phyloP scores from a whole-genome alignment of 2,113 vertebrate species.

The Rhineura floridana region DNA sequence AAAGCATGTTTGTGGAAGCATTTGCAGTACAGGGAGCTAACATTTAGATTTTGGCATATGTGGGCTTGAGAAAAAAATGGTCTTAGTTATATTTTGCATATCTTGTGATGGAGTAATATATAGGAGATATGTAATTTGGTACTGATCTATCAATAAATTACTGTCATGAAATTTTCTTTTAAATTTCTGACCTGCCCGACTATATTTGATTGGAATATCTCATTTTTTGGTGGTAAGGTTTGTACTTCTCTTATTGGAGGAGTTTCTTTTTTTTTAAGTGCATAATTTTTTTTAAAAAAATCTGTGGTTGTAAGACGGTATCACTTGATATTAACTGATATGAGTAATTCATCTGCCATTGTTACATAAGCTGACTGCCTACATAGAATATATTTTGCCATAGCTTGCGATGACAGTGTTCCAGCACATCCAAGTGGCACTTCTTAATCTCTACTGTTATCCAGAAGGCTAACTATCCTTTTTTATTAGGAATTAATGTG shows the following conservation, averaged over 20 bases:
- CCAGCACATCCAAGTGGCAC: slow-evolving; percentile 36
- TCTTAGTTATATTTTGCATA: background rate
- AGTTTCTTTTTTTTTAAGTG: background rate
- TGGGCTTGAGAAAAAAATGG: no score
- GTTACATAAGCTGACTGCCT: slow-evolving; percentile 17
- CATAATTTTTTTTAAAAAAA: background rate
- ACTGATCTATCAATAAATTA: background rate
- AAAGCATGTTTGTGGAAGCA: background rate
- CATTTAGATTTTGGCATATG: background rate
- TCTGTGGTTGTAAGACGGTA: background rate
- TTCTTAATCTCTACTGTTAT: slow-evolving; percentile 23
- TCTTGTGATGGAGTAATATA: background rate
- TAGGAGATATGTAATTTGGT: background rate
- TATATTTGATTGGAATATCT: background rate
- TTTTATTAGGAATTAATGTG: slow-evolving; percentile 29
- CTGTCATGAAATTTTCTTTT: background rate
- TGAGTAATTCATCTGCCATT: background rate
- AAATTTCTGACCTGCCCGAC: background rate
- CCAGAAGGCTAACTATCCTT: background rate
- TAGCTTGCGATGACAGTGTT: slow-evolving; percentile 27
- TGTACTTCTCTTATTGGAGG: background rate
- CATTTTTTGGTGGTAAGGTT: background rate
- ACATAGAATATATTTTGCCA: slow-evolving; percentile 6
- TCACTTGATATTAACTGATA: background rate
- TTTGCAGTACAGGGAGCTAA: background rate